Evolutionary conservation across 2,797 vertebrate genomes (phyloP), one percentile per base, ranked within the genome.

Genomic region (Brachyrhaphis roseni): DNA sequence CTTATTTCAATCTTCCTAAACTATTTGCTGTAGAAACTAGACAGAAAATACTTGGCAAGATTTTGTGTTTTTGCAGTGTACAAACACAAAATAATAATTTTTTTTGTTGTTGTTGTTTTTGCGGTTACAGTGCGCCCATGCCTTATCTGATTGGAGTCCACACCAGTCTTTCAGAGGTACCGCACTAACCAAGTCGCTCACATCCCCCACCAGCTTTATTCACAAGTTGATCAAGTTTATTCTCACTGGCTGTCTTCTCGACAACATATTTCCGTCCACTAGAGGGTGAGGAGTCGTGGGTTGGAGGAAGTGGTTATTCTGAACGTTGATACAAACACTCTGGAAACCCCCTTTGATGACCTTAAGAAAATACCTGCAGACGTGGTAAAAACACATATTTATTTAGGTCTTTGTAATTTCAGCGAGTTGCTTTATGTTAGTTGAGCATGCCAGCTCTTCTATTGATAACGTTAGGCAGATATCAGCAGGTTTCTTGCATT

Each of bases 71-170:
- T 51, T 51, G 20, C 20, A 23, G 20, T 64, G 28, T 34, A 18
- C 16, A n/a, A 4, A 31, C 55, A 68, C 0, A 34, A 31, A 41
- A 41, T 68, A 12, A 41, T 5, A 8, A 5, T 3, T 11, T 39
- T 39, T 20, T n/a, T 20, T 64, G 62, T 20, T 13, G n/a, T 45
- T 45, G 12, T 45, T 13, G 12, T 70, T 55, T 62, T 31, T 36
- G 66, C 66, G 81, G 45, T 92, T 82, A 6, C 95, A 98, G 97
- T 55, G 97, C 97, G 8, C 97, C 97, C 0, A 98, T 98, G 97
- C 97, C 97, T 28, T 98, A 97, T 90, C 95, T 98, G 77, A 98
- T 98, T n/a, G 97, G 97, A 41, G 95, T 98, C 78, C 97, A 98
- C 82, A 93, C 95, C 84, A 98, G 97, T 89, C 93, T 98, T 1